Base-by-base conservation (phyloP, 1,140 invertebrate genomes). In the Diuraphis noxia region DNA sequence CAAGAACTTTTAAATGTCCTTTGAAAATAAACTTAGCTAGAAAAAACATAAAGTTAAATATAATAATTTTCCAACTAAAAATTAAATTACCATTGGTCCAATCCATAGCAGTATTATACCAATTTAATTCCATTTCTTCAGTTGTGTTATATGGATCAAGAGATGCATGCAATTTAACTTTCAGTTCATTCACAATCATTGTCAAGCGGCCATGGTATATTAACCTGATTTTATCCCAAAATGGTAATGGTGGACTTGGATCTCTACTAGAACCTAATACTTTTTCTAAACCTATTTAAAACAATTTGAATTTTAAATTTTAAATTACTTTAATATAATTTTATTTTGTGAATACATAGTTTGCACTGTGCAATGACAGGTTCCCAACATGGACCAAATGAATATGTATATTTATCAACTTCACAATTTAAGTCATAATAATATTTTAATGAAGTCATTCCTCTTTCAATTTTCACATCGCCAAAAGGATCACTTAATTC, bases 341-440 rank as follows among this genome's bases (percentile, higher is more conserved):
- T 40, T 38, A 63, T 91, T 41, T 41, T 72, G 38, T 93, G 95
- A 94, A 95, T 94, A 95, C 97, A 96, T 30, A 99, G 94, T 94
- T 98, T 99, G 93, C 98, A 98, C 93, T 99, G 98, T 0, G 98
- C 97, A 92, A 99, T 97, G 0, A 99, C 97, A 0, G 99, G 98
- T 93, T 99, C 99, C 99, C 99, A 99, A 94, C 98, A 99, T 0
- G 98, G 98, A 0, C 99, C 99, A 94, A 99, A 99, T 0, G 98
- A 98, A 93, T 98, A 97, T 93, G 96, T 96, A 93, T 96, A 98
- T 92, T 96, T 96, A 88, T 97, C 96, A 92, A 98, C 96, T 93
- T 98, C 98, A 95, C 97, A 98, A 93, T 98, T 98, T n/a, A 99
- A 95, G 94, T 99, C 99, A 94, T 99, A 98, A 94, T 99, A 99